phyloP scores from a whole-genome alignment of 2,888 invertebrate genomes.

The Meliscaeva auricollis region DNA sequence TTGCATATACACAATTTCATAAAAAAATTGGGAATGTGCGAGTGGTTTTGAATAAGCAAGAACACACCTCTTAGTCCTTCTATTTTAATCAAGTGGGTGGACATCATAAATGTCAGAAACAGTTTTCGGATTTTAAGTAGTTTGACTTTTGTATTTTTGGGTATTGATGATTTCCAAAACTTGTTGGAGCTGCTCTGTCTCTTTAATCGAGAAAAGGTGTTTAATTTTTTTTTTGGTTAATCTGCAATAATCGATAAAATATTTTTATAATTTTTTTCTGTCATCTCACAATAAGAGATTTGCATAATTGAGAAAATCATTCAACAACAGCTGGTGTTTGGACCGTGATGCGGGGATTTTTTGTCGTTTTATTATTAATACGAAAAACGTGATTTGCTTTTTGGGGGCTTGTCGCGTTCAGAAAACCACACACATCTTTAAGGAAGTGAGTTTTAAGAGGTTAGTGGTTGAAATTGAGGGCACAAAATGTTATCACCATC shows the following conservation, averaged over 20 bases:
- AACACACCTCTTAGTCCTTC: slow-evolving; percentile 45
- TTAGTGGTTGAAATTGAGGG: slow-evolving; percentile 17
- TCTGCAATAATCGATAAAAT: slow-evolving; percentile 39
- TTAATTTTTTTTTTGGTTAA: slow-evolving; percentile 39
- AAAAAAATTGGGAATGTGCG: not conserved
- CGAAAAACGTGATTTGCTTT: slow-evolving; percentile 12
- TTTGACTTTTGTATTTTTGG: slow-evolving; percentile 22
- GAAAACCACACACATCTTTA: slow-evolving; percentile 2
- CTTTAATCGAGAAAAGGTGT: not conserved
- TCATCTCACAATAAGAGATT: slow-evolving; percentile 15
- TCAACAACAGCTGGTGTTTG: slow-evolving; percentile 25
- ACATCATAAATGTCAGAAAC: slow-evolving; percentile 45
- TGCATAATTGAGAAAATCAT: slow-evolving; percentile 27
- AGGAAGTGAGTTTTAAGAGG: slow-evolving; percentile 35
- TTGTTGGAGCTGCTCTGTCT: not conserved
- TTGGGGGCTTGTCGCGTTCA: slow-evolving; percentile 56
- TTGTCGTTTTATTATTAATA: slow-evolving; percentile 28
- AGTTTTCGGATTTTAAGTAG: slow-evolving; percentile 47
- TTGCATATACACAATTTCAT: slow-evolving; percentile 1
- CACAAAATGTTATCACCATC: not conserved
- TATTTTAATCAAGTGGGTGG: slow-evolving; percentile 58
- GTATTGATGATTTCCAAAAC: slow-evolving; percentile 12
- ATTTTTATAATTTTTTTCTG: slow-evolving; percentile 10
- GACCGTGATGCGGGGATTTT: slow-evolving; percentile 16
- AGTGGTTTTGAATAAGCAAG: slow-evolving; percentile 24